A percentile compares a stretch with the other conserved stretches of the same genome.
Conservation (phyloP, 2,113 vertebrate species). For the Amazona vittata region DNA sequence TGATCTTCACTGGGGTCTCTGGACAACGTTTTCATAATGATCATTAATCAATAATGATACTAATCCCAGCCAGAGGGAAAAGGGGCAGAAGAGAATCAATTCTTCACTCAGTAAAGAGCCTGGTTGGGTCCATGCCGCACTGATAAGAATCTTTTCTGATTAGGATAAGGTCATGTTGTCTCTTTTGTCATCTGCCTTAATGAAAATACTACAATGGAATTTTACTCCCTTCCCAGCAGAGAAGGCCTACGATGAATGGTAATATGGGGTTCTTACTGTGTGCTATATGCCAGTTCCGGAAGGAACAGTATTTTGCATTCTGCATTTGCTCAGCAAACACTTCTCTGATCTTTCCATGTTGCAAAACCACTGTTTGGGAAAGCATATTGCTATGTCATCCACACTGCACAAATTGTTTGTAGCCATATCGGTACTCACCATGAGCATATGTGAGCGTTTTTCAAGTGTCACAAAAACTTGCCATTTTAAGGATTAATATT, state of each 20-base stretch:
- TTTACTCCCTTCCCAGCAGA: neutral
- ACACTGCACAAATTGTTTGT: neutral
- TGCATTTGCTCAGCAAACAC: neutral
- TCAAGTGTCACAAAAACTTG: conserved; percentile 21
- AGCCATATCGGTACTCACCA: conserved; percentile 19
- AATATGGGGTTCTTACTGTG: neutral
- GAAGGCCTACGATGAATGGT: neutral
- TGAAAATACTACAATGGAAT: neutral
- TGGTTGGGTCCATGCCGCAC: neutral
- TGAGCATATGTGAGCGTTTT: conserved; percentile 50
- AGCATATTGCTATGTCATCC: neutral
- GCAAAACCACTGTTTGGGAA: neutral
- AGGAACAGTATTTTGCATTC: conserved; percentile 1
- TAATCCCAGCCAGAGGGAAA: neutral
- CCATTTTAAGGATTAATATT: conserved; percentile 15
- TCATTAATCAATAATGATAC: neutral
- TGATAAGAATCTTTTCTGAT: neutral
- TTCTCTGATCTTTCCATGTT: neutral
- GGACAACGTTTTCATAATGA: neutral
- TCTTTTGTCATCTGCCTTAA: neutral
- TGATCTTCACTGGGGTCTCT: neutral
- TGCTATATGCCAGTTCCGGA: neutral
- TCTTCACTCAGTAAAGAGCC: neutral
- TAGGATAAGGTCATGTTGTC: neutral
- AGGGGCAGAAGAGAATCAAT: neutral